Evolutionary conservation across 2,113 vertebrate genomes (phyloP).

Genomic region (Leptobrachium leishanense): DNA sequence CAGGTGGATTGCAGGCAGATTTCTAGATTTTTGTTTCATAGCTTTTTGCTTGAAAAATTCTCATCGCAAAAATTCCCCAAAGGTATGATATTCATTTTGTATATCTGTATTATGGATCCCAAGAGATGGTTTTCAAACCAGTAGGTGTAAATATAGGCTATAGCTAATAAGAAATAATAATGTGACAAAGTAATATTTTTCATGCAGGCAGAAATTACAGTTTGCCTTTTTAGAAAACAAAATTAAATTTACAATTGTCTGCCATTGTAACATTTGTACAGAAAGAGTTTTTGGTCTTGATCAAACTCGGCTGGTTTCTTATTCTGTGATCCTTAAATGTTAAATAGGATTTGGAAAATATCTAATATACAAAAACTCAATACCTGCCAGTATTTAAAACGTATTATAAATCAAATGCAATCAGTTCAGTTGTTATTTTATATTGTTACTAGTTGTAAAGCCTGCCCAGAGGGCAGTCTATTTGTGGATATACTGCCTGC

Average conservation of each 20-base stretch:
- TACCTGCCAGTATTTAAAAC: neutral
- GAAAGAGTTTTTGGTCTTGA: neutral
- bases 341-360: neutral
- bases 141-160: neutral
- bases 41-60: conserved; percentile 39
- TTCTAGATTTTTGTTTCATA: conserved; percentile 47
- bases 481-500: too few relatives aligned
- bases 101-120: conserved; percentile 42
- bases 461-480: too few relatives aligned
- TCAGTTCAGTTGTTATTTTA: neutral
- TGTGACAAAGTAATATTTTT: neutral
- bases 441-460: too few relatives aligned
- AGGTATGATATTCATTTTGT: conserved; percentile 49
- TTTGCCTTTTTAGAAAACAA: neutral
- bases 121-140: conserved; percentile 22
- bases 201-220: neutral
- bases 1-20: conserved; percentile 55
- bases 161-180: neutral
- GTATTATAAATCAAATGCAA: conserved; percentile 11
- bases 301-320: neutral
- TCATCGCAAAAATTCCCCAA: conserved; percentile 54
- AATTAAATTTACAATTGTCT: neutral
- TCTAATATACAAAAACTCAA: neutral
- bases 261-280: neutral
- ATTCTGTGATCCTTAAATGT: neutral